A percentile compares a stretch with the other conserved stretches of the same genome.
Conservation (phyloP, 2,888 invertebrate species). For the Himalopsyche tibetana region DNA sequence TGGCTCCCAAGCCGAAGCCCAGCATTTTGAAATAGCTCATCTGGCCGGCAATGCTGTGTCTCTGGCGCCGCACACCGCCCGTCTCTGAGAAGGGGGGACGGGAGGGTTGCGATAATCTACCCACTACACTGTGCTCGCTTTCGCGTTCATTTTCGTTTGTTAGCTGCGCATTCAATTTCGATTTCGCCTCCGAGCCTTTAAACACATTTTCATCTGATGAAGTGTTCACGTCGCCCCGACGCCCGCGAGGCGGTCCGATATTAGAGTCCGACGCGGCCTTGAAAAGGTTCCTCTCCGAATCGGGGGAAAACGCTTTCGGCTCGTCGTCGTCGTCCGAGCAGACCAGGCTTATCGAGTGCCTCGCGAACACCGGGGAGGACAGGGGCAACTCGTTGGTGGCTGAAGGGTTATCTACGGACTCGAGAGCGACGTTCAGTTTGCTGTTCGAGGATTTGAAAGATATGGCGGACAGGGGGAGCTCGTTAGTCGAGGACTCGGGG, state of each 20-base stretch:
- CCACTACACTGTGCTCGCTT: slow-evolving; percentile 61
- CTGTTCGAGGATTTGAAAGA: slow-evolving; percentile 72
- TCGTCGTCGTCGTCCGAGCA: slow-evolving; percentile 37
- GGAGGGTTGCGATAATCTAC: slow-evolving; percentile 58
- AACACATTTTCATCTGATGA: slow-evolving; percentile 14
- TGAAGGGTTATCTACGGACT: slow-evolving; percentile 72
- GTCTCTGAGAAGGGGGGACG: slow-evolving; percentile 68
- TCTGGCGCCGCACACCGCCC: slow-evolving; percentile 85
- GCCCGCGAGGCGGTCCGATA: slow-evolving; percentile 47
- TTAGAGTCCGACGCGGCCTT: slow-evolving; percentile 58
- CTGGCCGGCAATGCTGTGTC: slow-evolving; percentile 97
- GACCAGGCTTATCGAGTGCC: slow-evolving; percentile 44
- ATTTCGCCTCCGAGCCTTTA: slow-evolving; percentile 44
- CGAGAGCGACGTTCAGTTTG: slow-evolving; percentile 71
- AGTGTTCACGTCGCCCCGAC: background rate
- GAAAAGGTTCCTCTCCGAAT: slow-evolving; percentile 68
- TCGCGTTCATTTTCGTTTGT: slow-evolving; percentile 44
- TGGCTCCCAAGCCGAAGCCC: slow-evolving; percentile 83
- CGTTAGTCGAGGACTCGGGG: slow-evolving; percentile 81
- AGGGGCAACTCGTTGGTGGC: slow-evolving; percentile 72
- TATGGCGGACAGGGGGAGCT: slow-evolving; percentile 81
- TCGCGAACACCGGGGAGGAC: slow-evolving; percentile 68
- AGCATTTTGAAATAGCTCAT: slow-evolving; percentile 95
- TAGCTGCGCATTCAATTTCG: slow-evolving; percentile 55
- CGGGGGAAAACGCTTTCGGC: background rate